These are phyloP conservation scores for Euglossa dilemma DNA, from an alignment of 1,140 invertebrate species.

Conservation along the genomic window DNA sequence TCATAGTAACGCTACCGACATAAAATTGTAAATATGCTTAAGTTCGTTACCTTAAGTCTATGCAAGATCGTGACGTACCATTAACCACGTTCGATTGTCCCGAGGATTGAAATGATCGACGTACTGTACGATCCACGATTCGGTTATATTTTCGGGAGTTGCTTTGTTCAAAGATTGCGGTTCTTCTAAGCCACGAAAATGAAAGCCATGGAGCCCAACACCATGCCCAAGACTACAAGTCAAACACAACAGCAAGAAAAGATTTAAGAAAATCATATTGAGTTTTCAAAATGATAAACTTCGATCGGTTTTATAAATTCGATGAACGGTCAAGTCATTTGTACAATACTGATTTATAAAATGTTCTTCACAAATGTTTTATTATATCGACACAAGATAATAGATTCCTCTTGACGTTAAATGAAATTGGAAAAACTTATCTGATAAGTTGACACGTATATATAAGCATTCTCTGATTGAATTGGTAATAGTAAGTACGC, in stretches of 20 bases:
- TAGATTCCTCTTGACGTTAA: not conserved
- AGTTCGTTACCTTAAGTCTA: not conserved
- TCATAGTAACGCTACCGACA: conserved; percentile 84
- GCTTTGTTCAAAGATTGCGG: conserved; percentile 13
- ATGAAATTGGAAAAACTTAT: conserved; percentile 4
- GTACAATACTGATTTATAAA: not conserved
- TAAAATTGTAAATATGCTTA: not conserved
- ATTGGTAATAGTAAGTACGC: not conserved
- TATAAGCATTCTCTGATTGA: not conserved
- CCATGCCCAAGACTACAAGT: not conserved
- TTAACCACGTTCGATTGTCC: conserved; percentile 85
- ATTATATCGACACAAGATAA: not conserved
- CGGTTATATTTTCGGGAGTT: not conserved
- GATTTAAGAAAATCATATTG: conserved; percentile 25
- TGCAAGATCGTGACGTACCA: conserved; percentile 81
- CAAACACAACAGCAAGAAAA: conserved; percentile 24
- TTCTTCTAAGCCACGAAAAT: conserved; percentile 63
- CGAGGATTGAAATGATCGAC: conserved; percentile 89
- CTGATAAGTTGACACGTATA: conserved; percentile 32
- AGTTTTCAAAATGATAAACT: not conserved
- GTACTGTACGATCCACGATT: conserved; percentile 84
- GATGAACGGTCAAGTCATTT: no score
- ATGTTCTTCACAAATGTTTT: not conserved
- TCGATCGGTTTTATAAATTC: not conserved
- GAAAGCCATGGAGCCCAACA: conserved; percentile 71